Evolutionary conservation across 2,797 vertebrate species (phyloP), one percentile per base, ranked within the genome.

Genomic region (Cyclopterus lumpus): DNA sequence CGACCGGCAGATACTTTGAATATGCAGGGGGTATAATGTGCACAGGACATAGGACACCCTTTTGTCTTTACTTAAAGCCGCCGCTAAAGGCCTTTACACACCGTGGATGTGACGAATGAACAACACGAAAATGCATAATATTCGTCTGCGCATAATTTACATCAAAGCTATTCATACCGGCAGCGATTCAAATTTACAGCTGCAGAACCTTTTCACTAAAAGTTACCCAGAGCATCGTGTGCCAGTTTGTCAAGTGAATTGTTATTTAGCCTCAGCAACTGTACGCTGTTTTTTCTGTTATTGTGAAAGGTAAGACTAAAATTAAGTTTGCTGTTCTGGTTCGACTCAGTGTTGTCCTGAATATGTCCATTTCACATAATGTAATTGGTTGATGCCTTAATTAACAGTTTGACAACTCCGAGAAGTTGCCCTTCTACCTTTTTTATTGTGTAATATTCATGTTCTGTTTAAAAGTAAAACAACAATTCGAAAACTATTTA

Each of bases 1-100:
- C 53, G 60, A 77, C 60, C 65, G 67, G 36, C 51, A 55, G 63
- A 64, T 75, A 34, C 60, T 79, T 48, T 51, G 10, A 77, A 61
- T 74, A 61, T 71, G 22, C 16, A 24, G 28, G 11, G 8, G n/a
- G 48, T 3, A 11, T 26, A 24, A 20, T 38, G 16, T 18, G 8
- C 38, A 65, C 2, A 15, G 28, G 26, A 20, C 28, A 36, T 14
- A 40, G 38, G 38, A 40, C 11, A 12, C 40, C 42, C 1, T 44
- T 44, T 69, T 48, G 20, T 57, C 26, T 51, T 36, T 26, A 18
- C 20, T 48, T n/a, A 61, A 71, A 55, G 42, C 36, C 75, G 54
- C 49, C 20, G 53, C 36, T 60, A 32, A 65, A 53, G 9, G 14
- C 8, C 42, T 44, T 44, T 7, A 44, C 42, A 16, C 42, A 16